Base-by-base conservation (phyloP, 2,113 vertebrate species). In the Saccopteryx leptura region DNA sequence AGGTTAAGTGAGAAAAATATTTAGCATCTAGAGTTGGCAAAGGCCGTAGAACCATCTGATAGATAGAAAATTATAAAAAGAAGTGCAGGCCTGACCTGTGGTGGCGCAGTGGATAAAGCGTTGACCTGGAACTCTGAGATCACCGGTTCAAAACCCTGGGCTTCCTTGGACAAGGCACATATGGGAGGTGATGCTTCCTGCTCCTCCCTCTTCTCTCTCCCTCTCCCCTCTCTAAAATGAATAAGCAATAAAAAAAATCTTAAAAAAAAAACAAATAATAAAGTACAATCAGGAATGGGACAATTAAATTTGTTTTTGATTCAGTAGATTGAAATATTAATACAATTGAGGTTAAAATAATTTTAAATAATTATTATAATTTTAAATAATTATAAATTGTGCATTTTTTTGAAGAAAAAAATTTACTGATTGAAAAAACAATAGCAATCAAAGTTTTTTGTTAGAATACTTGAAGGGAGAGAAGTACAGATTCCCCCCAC, bases 371-470 rank as follows among this genome's bases (percentile, higher is more conserved):
- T n/a, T n/a, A n/a, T n/a, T n/a, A n/a, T n/a, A n/a, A n/a, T n/a
- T n/a, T n/a, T n/a, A n/a, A n/a, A n/a, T n/a, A 80, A 72, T 23
- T 90, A 39, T 78, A 76, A 21, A 81, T 61, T 17, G 26, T 21
- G 31, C 21, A 31, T 48, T 75, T 94, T 71, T 87, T 71, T 54
- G 60, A 52, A 80, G 9, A 7, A 90, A 79, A 81, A 91, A 91
- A 33, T 66, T 54, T 81, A 65, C 61, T 93, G 46, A 69, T 72
- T 86, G 75, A 94, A 80, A 96, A 93, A 63, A 83, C 86, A 93
- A 61, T 12, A 74, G 48, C 87, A 58, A 84, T 79, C 50, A 93
- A 95, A 46, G 33, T 9, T 31, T 54, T 52, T 31, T 87, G 60
- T 83, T 15, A 83, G 39, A 69, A 76, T 46, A 71, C 71, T 86